phyloP scores from a whole-genome alignment of 1,140 invertebrate genomes.

The Lucilia sericata region DNA sequence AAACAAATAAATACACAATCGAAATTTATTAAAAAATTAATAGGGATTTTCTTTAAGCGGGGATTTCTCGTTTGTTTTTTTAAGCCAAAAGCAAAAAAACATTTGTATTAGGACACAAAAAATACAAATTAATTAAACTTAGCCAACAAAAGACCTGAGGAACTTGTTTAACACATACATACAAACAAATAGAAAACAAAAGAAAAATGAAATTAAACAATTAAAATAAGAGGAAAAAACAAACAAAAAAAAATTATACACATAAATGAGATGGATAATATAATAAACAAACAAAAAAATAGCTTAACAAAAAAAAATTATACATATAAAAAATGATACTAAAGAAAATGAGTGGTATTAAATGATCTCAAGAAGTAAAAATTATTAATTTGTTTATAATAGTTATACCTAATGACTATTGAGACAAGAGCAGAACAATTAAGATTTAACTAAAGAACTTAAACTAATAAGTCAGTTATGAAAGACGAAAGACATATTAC shows the following conservation, averaged over 20 bases:
- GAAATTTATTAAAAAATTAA: background rate
- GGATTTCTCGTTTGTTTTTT: background rate
- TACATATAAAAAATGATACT: background rate
- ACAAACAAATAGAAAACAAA: background rate
- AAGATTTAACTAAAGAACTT: slow-evolving; percentile 17
- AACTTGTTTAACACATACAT: slow-evolving; percentile 1
- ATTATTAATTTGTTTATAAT: background rate
- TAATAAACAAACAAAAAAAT: too few relatives aligned
- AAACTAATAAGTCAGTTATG: slow-evolving; percentile 15
- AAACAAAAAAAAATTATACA: background rate
- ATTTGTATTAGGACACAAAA: background rate
- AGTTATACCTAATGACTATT: slow-evolving; percentile 24
- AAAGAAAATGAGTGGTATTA: background rate
- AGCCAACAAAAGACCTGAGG: slow-evolving; percentile 19
- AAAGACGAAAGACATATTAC: background rate
- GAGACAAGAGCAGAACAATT: background rate
- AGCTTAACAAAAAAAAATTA: background rate
- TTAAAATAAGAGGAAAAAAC: background rate
- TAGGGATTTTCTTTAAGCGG: background rate
- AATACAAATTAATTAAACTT: background rate
- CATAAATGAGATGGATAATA: background rate
- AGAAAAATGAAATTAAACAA: background rate
- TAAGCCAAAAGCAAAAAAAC: background rate
- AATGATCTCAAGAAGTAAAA: background rate
- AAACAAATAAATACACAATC: background rate